A percentile compares a stretch with the other conserved stretches of the same genome.
These are phyloP conservation scores for Timema cristinae DNA, from an alignment of 2,888 invertebrate species.

Conservation along the genomic window DNA sequence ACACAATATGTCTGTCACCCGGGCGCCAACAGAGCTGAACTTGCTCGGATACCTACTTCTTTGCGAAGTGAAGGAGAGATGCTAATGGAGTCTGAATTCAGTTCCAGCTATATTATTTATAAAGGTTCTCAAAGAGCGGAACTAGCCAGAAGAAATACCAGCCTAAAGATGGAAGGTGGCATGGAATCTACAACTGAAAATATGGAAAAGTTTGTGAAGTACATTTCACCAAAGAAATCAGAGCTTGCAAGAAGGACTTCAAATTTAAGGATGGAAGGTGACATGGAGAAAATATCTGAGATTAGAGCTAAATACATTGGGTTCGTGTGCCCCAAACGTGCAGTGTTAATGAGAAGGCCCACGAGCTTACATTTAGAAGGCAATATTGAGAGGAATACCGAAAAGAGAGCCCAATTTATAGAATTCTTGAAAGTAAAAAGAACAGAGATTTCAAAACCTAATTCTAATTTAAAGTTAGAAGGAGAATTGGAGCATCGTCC, in stretches of 20 bases:
- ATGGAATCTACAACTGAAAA: constrained; percentile 49
- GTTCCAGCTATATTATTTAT: constrained; percentile 48
- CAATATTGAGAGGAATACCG: constrained; percentile 44
- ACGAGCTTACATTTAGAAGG: constrained; percentile 51
- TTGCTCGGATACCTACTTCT: constrained; percentile 37
- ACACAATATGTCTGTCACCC: constrained; percentile 19
- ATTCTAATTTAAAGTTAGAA: constrained; percentile 20
- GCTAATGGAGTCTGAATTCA: constrained; percentile 46
- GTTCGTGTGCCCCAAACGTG: constrained; percentile 44
- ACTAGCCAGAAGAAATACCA: constrained; percentile 40
- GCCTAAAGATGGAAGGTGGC: constrained; percentile 50
- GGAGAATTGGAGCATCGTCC: constrained; percentile 37
- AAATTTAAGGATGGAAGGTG: constrained; percentile 48
- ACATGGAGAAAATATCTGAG: constrained; percentile 49
- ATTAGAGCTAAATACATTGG: constrained; percentile 46
- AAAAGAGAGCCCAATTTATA: constrained; percentile 46
- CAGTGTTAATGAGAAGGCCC: constrained; percentile 43
- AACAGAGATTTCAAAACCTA: constrained; percentile 39
- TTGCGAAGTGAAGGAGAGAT: constrained; percentile 40
- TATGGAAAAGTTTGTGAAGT: constrained; percentile 45
- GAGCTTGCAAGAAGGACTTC: constrained; percentile 5
- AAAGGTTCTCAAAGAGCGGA: constrained; percentile 46
- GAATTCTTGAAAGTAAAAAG: constrained; percentile 46
- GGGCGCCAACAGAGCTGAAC: constrained; percentile 12
- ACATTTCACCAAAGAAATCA: constrained; percentile 37